Conservation (phyloP, 2,888 invertebrate genomes). For the Autographa gamma region DNA sequence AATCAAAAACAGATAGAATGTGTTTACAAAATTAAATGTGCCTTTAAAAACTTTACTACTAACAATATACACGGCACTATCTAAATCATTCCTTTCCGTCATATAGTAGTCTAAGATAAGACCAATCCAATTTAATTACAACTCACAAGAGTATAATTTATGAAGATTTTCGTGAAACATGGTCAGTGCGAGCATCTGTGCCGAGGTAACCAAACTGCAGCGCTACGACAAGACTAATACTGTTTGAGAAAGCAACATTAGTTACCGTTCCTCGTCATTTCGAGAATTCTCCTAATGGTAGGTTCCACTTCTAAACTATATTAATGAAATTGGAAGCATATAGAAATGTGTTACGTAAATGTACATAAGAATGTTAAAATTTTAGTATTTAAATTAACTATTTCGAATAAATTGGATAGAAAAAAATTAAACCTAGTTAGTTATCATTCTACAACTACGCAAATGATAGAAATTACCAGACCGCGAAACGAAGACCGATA, state of each 20-base stretch:
- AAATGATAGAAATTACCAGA: too few species aligned
- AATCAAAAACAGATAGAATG: too few species aligned
- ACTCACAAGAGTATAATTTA: conserved; percentile 30
- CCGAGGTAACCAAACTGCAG: conserved; percentile 25
- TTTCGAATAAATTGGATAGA: too few species aligned
- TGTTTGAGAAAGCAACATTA: conserved; percentile 49
- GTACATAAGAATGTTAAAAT: not conserved
- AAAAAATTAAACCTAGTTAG: too few species aligned
- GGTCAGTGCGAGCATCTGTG: conserved; percentile 48
- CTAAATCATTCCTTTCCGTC: not conserved
- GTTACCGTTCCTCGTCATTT: conserved; percentile 36
- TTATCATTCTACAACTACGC: too few species aligned
- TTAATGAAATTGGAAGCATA: not conserved
- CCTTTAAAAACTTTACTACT: too few species aligned
- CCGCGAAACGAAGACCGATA: too few species aligned
- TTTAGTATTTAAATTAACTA: too few species aligned
- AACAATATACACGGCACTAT: too few species aligned
- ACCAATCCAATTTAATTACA: not conserved
- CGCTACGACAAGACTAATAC: conserved; percentile 44
- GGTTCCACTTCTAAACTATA: not conserved
- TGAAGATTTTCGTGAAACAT: conserved; percentile 53
- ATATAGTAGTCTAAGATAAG: not conserved
- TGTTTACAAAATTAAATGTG: too few species aligned
- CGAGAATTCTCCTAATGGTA: conserved; percentile 10
- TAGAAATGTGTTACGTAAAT: not conserved